These are phyloP conservation scores for Phycodurus eques DNA, from an alignment of 2,113 vertebrate species.

Conservation along the genomic window DNA sequence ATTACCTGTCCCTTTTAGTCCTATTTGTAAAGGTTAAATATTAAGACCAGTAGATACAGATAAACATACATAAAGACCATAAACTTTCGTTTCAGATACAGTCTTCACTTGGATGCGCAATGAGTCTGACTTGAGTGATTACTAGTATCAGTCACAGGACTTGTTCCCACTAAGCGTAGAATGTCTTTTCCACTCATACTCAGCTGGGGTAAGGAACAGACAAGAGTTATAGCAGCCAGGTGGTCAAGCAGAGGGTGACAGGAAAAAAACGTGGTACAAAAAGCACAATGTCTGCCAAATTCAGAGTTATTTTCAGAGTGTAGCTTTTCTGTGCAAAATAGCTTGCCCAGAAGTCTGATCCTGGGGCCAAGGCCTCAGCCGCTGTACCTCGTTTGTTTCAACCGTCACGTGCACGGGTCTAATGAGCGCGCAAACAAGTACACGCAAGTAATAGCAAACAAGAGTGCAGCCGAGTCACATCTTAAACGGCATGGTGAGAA, in stretches of 20 bases:
- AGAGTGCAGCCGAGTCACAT: neutral
- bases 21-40: no score
- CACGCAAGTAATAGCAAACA: neutral
- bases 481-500: neutral
- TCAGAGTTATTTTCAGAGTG: neutral
- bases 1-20: no score
- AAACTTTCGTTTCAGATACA: no score
- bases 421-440: constrained; percentile 8
- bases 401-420: neutral
- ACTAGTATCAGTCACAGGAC: neutral
- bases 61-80: no score
- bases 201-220: neutral
- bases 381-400: neutral
- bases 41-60: no score
- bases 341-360: no score
- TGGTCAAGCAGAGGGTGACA: neutral
- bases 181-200: neutral
- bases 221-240: neutral
- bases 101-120: neutral
- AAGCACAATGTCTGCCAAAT: neutral
- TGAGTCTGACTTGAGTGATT: neutral
- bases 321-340: neutral
- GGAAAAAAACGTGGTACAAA: neutral
- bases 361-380: no score
- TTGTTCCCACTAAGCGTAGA: neutral